These are phyloP conservation scores for western clawed frog (Xenopus tropicalis) DNA, from an alignment of 2,113 vertebrate species.

Conservation along the genomic window UCB_Xtro_10.0 CM004448.2:112267501-112268000, in stretches of 20 bases:
- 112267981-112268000: constrained; percentile 74
- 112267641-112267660: constrained; percentile 85
- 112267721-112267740: constrained; percentile 49
- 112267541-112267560: constrained; percentile 82
- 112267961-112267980: constrained; percentile 71
- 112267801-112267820: constrained; percentile 54
- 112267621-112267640: constrained; percentile 88
- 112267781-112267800: constrained; percentile 46
- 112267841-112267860: constrained; percentile 52
- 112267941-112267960: constrained; percentile 78
- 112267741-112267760: constrained; percentile 58
- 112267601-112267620: constrained; percentile 88
- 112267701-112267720: constrained; percentile 65
- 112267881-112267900: constrained; percentile 68
- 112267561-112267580: constrained; percentile 80
- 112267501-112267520: constrained; percentile 83
- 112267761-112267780: constrained; percentile 55
- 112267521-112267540: constrained; percentile 85
- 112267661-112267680: constrained; percentile 82
- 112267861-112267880: constrained; percentile 69
- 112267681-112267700: constrained; percentile 73
- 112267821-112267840: constrained; percentile 36
- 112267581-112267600: constrained; percentile 75
- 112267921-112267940: constrained; percentile 79
- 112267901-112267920: constrained; percentile 74